Percentiles rank a stretch among this genome's conserved stretches.
phyloP scores from a whole-genome alignment of 2,888 invertebrate species.

The Apotomis betuletana region DNA sequence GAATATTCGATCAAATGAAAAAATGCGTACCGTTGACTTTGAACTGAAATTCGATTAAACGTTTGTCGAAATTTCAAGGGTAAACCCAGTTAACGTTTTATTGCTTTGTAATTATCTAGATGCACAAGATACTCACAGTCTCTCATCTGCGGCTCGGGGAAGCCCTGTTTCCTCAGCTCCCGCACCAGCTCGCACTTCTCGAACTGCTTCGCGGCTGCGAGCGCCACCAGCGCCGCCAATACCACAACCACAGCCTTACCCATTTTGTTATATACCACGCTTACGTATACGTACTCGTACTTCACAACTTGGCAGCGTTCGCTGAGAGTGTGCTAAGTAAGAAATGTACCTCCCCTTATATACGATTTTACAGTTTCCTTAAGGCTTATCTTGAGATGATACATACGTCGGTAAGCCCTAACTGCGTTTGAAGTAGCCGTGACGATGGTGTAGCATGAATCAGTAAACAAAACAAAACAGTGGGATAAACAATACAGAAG shows the following conservation, averaged over 20 bases:
- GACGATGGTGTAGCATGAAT: conserved; percentile 11
- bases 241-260: conserved; percentile 8
- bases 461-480: conserved; percentile 8
- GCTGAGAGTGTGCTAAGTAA: conserved; percentile 10
- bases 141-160: conserved; percentile 42
- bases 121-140: conserved; percentile 41
- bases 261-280: conserved; percentile 1
- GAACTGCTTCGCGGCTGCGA: conserved; percentile 33
- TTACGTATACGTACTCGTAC: not conserved
- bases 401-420: conserved; percentile 15
- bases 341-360: conserved; percentile 9
- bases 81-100: no score
- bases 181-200: conserved; percentile 45
- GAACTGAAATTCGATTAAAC: no score
- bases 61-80: no score
- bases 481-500: not conserved
- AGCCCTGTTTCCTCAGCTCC: conserved; percentile 44
- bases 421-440: conserved; percentile 3
- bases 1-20: no score
- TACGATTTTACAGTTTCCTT: conserved; percentile 16
- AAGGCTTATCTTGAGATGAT: conserved; percentile 8
- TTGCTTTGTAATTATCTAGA: not conserved
- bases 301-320: not conserved
- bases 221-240: conserved; percentile 21
- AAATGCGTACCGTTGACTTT: no score